phyloP scores from a whole-genome alignment of 2,797 vertebrate genomes.

The Xerus rutilus region DNA sequence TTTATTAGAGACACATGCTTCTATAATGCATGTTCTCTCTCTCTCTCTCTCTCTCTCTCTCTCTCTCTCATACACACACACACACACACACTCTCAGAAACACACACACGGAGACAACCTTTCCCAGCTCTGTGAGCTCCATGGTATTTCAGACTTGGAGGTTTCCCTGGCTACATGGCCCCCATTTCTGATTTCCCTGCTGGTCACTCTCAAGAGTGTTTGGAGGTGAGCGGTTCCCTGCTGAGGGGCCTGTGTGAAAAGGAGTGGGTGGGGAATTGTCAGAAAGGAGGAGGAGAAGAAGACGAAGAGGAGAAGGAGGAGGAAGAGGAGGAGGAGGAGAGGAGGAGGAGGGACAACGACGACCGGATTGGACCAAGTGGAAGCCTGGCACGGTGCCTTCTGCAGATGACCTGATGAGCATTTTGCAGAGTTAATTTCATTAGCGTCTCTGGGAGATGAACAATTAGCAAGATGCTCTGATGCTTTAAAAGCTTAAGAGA shows the following conservation, averaged over 20 bases:
- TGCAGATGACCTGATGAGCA: conserved; percentile 77
- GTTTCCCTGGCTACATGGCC: conserved; percentile 60
- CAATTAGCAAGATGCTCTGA: conserved; percentile 88
- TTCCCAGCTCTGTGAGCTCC: neutral
- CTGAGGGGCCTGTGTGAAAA: neutral
- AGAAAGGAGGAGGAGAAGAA: conserved; percentile 24
- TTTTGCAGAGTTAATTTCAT: conserved; percentile 86
- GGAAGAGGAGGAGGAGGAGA: neutral
- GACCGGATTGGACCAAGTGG: neutral
- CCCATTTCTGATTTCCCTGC: conserved; percentile 12
- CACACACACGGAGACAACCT: neutral
- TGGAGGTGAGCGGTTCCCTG: conserved; percentile 39
- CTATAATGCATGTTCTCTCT: neutral
- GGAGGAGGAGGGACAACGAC: neutral
- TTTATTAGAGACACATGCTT: conserved; percentile 55
- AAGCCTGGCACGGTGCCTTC: conserved; percentile 73
- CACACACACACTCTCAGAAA: neutral
- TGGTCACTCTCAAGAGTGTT: neutral
- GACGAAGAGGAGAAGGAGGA: neutral
- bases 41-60: no score
- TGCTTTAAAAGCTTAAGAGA: conserved; percentile 81
- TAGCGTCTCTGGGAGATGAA: conserved; percentile 85
- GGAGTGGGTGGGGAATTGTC: neutral
- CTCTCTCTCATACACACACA: no score
- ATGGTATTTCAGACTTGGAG: neutral